Evolutionary conservation across 1,140 invertebrate species (phyloP).

Genomic region (Zaprionus gabonicus): DNA sequence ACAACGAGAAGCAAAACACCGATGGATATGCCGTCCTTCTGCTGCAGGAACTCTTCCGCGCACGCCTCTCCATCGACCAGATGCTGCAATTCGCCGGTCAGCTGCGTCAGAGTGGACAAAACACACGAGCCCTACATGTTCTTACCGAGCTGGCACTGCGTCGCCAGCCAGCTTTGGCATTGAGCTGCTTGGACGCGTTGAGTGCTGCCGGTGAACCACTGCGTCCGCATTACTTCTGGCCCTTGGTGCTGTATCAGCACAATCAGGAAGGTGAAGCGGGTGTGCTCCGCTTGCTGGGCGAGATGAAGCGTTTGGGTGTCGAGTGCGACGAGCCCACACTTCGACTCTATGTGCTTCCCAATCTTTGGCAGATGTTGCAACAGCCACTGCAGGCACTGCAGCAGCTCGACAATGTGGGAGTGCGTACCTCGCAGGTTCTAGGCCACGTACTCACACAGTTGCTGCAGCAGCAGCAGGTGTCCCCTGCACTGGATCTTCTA

Average conservation of each 20-base stretch:
- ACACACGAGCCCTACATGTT: slow-evolving; percentile 68
- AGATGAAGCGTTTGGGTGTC: slow-evolving; percentile 83
- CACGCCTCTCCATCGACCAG: slow-evolving; percentile 16
- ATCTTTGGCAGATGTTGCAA: slow-evolving; percentile 69
- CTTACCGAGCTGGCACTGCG: slow-evolving; percentile 69
- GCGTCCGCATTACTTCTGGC: slow-evolving; percentile 82
- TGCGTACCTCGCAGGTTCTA: slow-evolving; percentile 68
- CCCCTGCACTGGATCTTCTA: slow-evolving; percentile 61
- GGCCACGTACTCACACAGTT: slow-evolving; percentile 81
- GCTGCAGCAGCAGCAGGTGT: slow-evolving; percentile 71
- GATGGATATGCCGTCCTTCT: slow-evolving; percentile 67
- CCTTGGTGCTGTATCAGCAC: slow-evolving; percentile 62
- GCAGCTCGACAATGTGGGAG: slow-evolving; percentile 76
- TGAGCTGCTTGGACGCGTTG: slow-evolving; percentile 62
- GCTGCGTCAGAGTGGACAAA: slow-evolving; percentile 59
- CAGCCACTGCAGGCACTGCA: slow-evolving; percentile 74
- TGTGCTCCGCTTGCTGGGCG: slow-evolving; percentile 68
- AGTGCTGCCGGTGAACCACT: slow-evolving; percentile 52
- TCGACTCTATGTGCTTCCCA: slow-evolving; percentile 83
- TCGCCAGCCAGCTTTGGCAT: slow-evolving; percentile 49
- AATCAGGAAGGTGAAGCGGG: slow-evolving; percentile 64
- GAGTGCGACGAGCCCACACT: slow-evolving; percentile 85
- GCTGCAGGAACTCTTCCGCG: slow-evolving; percentile 68
- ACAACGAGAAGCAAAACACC: slow-evolving; percentile 68
- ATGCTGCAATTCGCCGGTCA: slow-evolving; percentile 62